Percentiles rank a stretch among this genome's conserved stretches.
Conservation (phyloP, 2,888 invertebrate species). For the Sepioteuthis lessoniana region DNA sequence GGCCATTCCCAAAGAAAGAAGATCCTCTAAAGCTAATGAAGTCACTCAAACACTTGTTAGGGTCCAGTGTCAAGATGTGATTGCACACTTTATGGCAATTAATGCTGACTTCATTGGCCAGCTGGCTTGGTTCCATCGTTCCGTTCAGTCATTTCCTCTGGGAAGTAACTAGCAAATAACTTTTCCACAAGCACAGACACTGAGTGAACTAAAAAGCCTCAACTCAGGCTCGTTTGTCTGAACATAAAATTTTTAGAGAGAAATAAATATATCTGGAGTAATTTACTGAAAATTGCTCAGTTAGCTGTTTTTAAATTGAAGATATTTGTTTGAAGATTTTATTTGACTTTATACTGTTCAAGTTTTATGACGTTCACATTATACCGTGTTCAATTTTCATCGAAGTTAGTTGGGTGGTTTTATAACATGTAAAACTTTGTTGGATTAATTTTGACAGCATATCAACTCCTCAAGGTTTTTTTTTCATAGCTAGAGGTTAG, state of each 20-base stretch:
- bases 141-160: not conserved
- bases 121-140: not conserved
- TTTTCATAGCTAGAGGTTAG: no score
- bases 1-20: not conserved
- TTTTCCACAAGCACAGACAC: not conserved
- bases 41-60: constrained; percentile 6
- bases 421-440: no score
- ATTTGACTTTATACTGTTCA: no score
- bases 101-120: constrained; percentile 4
- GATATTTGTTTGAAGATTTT: no score
- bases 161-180: not conserved
- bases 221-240: not conserved
- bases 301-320: not conserved
- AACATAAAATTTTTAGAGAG: not conserved
- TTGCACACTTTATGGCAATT: not conserved
- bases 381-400: no score
- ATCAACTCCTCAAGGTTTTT: no score
- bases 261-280: not conserved
- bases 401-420: no score
- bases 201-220: not conserved
- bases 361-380: no score
- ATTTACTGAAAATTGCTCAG: not conserved
- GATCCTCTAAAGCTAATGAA: not conserved
- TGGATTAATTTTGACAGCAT: no score
- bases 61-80: not conserved